Percentiles rank a stretch among this genome's conserved stretches.
Conservation (phyloP, 2,888 invertebrate genomes). For the Lithodes maja region DNA sequence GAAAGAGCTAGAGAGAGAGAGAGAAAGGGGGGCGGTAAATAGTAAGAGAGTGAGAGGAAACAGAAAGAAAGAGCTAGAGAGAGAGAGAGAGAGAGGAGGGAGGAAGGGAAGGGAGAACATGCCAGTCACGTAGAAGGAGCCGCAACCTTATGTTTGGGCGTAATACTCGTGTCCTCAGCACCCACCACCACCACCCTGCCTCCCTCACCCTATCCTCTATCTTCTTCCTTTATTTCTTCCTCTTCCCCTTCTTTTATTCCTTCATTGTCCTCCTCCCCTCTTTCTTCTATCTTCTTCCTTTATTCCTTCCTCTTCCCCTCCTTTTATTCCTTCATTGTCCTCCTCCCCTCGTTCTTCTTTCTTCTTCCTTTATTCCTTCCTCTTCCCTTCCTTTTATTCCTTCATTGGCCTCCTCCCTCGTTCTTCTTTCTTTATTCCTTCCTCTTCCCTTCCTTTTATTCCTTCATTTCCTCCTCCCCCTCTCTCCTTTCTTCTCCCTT, state of each 20-base stretch:
- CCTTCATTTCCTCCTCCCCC: neutral
- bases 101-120: constrained; percentile 26
- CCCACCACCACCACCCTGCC: neutral
- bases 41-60: neutral
- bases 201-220: neutral
- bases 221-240: neutral
- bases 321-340: neutral
- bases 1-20: neutral
- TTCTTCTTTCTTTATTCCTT: no score
- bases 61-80: constrained; percentile 25
- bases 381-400: neutral
- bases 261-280: neutral
- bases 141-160: constrained; percentile 51
- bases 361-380: neutral
- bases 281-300: neutral
- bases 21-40: neutral
- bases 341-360: neutral
- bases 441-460: no score
- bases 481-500: neutral
- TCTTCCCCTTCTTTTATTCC: neutral
- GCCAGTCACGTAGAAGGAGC: constrained; percentile 56
- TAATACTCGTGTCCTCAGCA: constrained; percentile 53
- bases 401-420: neutral
- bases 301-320: neutral
- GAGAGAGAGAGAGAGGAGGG: constrained; percentile 31